Evolutionary conservation across 2,797 vertebrate species (phyloP), one percentile per base, ranked within the genome.

Genomic region (Threskiornis aethiopicus): DNA sequence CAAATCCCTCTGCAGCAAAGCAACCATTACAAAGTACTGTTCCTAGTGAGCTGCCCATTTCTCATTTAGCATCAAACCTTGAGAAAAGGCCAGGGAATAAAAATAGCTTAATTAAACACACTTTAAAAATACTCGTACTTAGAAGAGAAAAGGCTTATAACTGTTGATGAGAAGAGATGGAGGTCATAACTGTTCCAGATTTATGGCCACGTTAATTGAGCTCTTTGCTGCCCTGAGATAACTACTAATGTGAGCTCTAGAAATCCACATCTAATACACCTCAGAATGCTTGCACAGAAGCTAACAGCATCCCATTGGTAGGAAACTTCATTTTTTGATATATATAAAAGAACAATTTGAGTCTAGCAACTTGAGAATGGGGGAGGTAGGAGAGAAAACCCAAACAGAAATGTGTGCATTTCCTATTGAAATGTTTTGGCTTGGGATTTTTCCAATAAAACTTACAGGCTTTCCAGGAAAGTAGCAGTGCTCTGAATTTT

Each of bases 371-470:
- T 92, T 82, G 73, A 94, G 84, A 93, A 94, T 89, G 93, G 66
- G 61, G 93, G 84, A 96, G 86, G 84, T 62, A 89, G 46, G 70
- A 93, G 70, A 92, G 92, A 96, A 90, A 96, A 91, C 33, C 35
- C 39, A 26, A 90, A 86, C 35, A 87, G 84, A 96, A 91, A 94
- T 88, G 86, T 61, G 46, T 72, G 78, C 61, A 72, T 88, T 93
- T 95, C 89, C 80, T 62, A 90, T 86, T 93, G 93, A 94, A 97
- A 84, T 91, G 83, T 82, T 95, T 81, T 71, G 64, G 17, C 47
- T 97, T 94, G 94, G 85, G 85, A 93, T 82, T 94, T 95, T 93
- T 94, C 80, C 93, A 94, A 7, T 59, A 80, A 93, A 95, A 70
- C 51, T 83, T 93, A 78, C 37, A 90, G 76, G 37, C 62, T 93